Evolutionary conservation across 2,888 invertebrate species (phyloP), one percentile per base, ranked within the genome.

Genomic region (Heliconius ethilla): DNA sequence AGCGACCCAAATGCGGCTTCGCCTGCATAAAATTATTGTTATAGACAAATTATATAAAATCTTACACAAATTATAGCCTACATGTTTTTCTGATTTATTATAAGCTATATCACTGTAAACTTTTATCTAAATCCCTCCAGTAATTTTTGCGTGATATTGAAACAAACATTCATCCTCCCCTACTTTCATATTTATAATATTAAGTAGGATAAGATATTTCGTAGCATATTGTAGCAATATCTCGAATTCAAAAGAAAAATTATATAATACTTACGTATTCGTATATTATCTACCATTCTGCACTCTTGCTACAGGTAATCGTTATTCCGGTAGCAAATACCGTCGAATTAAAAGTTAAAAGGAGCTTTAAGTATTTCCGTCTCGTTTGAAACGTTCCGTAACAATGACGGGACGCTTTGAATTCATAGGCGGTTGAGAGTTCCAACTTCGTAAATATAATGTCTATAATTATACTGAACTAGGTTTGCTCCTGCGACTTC

Each of bases 291-390:
- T 59, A 59, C n/a, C 29, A 72, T 72, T 59, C 7, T 7, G 65
- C 40, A 74, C 11, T 37, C 27, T 74, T 18, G 11, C 27, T 37
- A 25, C 62, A 74, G 74, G 74, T 69, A 74, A 77, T 77, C 74
- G 29, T 77, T 77, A 77, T 77, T 77, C 63, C 22, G 73, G 73
- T 62, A 67, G 67, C 73, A 62, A 77, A 77, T 62, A 59, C 59
- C 67, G 73, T 67, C 73, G 77, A 77, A 73, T 77, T 77, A 77
- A 77, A 77, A 77, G 77, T 77, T 66, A 66, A 66, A 73, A 77
- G 55, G 77, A 33, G 45, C 73, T 59, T 74, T 77, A 77, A 77
- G 77, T 73, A 77, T 55, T 77, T 77, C 72, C 77, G 77, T 40
- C 73, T 67, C 66, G 66, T 63, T 76, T 65, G 33, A 37, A 59